phyloP scores from a whole-genome alignment of 2,888 invertebrate species.

The Agrotis clavis region DNA sequence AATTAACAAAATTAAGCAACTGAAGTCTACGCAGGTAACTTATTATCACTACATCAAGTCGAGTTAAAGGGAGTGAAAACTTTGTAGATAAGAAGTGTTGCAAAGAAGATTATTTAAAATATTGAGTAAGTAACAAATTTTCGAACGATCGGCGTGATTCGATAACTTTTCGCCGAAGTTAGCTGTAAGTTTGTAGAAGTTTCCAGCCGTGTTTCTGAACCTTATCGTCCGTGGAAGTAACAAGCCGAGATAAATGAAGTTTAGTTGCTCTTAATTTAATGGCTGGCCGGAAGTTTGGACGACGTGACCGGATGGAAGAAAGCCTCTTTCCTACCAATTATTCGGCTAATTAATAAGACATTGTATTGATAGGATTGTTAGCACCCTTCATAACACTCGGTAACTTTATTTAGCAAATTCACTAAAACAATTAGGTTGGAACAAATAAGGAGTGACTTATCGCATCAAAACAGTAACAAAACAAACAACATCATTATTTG shows the following conservation, averaged over 20 bases:
- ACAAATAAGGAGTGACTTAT: conserved; percentile 44
- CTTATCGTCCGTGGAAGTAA: conserved; percentile 89
- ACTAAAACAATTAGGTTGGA: conserved; percentile 42
- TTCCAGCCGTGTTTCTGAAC: conserved; percentile 85
- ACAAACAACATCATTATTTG: conserved; percentile 50
- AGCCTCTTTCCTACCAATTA: conserved; percentile 78
- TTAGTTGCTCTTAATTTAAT: conserved; percentile 90
- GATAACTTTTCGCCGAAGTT: conserved; percentile 85
- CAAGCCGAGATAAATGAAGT: conserved; percentile 90
- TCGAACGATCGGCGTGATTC: conserved; percentile 88
- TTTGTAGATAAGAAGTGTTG: conserved; percentile 82
- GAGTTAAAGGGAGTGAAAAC: conserved; percentile 73
- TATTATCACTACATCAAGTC: conserved; percentile 64
- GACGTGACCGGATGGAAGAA: conserved; percentile 83
- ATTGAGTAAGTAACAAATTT: conserved; percentile 88
- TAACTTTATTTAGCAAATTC: conserved; percentile 50
- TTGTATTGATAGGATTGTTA: conserved; percentile 65
- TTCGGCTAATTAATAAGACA: conserved; percentile 78
- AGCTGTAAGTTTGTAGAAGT: conserved; percentile 81
- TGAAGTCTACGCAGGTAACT: conserved; percentile 55
- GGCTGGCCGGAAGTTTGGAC: conserved; percentile 85
- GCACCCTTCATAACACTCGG: conserved; percentile 52
- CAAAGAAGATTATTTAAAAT: conserved; percentile 86
- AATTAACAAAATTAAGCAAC: conserved; percentile 59
- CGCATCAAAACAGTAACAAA: conserved; percentile 39